Conservation (phyloP, 2,113 vertebrate species). For the Eptesicus fuscus region DNA sequence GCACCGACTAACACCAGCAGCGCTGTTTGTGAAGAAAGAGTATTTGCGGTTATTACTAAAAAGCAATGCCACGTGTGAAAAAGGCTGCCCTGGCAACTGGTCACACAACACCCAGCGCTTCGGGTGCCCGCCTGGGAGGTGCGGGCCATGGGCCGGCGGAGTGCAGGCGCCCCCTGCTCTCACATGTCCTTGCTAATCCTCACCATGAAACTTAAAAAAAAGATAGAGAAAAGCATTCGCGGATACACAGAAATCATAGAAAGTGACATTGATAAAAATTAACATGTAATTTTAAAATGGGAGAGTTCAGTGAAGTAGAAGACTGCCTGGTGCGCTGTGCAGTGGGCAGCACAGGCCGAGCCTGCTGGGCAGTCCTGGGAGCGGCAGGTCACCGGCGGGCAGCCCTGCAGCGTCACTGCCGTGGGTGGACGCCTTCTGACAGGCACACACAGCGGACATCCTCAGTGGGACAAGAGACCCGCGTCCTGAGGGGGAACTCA, state of each 20-base stretch:
- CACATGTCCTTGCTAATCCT: conserved; percentile 22
- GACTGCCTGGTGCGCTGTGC: neutral
- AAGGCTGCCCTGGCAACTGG: neutral
- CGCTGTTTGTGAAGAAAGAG: conserved; percentile 1
- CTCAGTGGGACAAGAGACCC: neutral
- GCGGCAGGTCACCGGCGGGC: too few relatives aligned
- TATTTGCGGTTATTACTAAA: neutral
- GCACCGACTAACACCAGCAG: neutral
- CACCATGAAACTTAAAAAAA: neutral
- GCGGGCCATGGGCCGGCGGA: neutral
- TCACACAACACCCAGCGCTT: neutral
- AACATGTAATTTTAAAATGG: neutral
- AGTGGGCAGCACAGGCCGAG: neutral
- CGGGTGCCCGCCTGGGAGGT: neutral
- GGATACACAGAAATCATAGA: conserved; percentile 17
- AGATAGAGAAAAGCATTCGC: neutral
- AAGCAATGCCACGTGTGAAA: neutral
- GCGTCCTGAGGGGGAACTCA: neutral
- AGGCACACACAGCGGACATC: neutral
- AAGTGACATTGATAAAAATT: neutral
- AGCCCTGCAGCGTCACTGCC: too few relatives aligned
- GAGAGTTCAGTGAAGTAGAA: neutral
- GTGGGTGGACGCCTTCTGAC: neutral
- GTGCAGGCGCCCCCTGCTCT: neutral
- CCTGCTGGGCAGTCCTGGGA: neutral